Conservation (phyloP, 2,113 vertebrate genomes). For the Sylvilagus bachmani region DNA sequence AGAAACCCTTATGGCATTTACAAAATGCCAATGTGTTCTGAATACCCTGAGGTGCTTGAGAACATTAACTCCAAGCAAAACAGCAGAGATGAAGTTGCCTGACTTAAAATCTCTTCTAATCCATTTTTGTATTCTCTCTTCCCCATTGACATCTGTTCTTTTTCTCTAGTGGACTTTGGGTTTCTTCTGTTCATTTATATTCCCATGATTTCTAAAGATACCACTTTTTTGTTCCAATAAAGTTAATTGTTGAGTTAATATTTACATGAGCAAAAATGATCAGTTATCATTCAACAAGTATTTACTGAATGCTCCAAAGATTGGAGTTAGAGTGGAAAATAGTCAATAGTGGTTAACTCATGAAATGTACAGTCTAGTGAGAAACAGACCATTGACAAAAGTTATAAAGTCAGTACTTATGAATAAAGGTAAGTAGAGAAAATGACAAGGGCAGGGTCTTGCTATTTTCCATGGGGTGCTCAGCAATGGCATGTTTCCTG, state of each 20-base stretch:
- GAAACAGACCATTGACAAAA: background rate
- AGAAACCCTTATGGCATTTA: background rate
- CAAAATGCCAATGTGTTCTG: background rate
- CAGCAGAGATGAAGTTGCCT: background rate
- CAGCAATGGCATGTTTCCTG: background rate
- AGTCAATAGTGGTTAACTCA: background rate
- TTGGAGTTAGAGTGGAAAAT: background rate
- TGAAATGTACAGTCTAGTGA: background rate
- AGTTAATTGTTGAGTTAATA: background rate
- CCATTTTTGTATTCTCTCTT: background rate
- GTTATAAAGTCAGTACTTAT: background rate
- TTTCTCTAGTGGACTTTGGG: background rate
- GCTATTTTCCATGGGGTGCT: background rate
- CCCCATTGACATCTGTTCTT: background rate
- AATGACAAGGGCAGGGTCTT: background rate
- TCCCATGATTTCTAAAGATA: background rate
- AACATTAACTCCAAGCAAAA: background rate
- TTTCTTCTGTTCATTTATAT: background rate
- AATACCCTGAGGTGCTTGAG: background rate
- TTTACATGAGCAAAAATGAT: background rate
- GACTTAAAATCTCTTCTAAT: background rate
- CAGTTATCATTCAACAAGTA: background rate
- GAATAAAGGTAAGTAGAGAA: background rate
- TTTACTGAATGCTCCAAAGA: too few relatives aligned
- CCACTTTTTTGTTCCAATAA: background rate